Evolutionary conservation across 2,888 invertebrate genomes (phyloP).

Genomic region (Conus canariensis): DNA sequence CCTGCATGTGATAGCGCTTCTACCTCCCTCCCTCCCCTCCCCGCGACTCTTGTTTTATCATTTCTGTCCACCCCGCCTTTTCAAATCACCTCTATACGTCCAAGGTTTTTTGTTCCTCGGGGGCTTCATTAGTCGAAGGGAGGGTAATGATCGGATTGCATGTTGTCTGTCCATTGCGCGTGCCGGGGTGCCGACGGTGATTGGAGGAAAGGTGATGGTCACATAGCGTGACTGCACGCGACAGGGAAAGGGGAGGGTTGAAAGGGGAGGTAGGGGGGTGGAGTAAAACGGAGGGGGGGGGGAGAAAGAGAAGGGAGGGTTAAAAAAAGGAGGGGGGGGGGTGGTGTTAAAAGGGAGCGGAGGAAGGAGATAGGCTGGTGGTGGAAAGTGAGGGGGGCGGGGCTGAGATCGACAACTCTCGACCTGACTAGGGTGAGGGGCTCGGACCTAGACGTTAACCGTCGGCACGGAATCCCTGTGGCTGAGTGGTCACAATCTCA

Average conservation of each 20-base stretch:
- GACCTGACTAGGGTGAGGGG: not conserved
- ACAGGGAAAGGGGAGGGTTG: not conserved
- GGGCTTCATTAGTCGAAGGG: constrained; percentile 32
- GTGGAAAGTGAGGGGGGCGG: too few species aligned
- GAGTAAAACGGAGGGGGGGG: not conserved
- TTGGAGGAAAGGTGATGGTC: constrained; percentile 31
- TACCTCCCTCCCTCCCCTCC: constrained; percentile 1
- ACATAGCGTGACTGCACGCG: constrained; percentile 36
- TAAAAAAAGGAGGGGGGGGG: not conserved
- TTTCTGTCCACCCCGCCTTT: constrained; percentile 12
- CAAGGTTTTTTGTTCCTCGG: constrained; percentile 8
- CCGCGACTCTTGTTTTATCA: not conserved
- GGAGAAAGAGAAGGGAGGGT: not conserved
- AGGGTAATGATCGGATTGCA: constrained; percentile 38
- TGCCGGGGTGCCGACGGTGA: constrained; percentile 26
- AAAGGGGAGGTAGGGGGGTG: not conserved
- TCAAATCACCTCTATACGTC: not conserved
- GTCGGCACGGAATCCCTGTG: not conserved
- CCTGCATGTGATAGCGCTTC: not conserved
- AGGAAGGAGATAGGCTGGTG: too few species aligned
- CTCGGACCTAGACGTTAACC: not conserved
- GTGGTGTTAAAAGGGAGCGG: too few species aligned
- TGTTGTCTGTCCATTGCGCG: constrained; percentile 34
- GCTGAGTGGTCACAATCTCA: not conserved
- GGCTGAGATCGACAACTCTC: too few species aligned